Evolutionary conservation across 1,140 invertebrate species (phyloP), one percentile per base, ranked within the genome.

Genomic region (Idris sp.): DNA sequence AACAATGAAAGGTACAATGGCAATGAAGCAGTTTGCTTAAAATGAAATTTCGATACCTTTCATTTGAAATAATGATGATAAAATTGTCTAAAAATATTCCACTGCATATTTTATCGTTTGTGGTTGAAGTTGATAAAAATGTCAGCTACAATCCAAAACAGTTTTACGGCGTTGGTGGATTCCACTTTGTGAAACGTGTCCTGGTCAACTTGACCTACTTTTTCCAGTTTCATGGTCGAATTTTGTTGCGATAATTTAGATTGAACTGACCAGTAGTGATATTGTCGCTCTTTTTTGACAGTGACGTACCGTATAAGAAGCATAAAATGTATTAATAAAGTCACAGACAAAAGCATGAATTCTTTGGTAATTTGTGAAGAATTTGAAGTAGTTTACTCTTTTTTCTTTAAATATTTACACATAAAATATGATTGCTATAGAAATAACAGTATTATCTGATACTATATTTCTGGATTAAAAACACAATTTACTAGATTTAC

Each of bases 171-270:
- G 41, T 33, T 9, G 25, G 56, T 48, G 59, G 46, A 35, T 54
- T 58, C 59, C 38, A 61, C 40, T 67, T 67, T 49, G 41, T 74
- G 43, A 74, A 74, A 74, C 72, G 62, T 67, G 71, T 58, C 71
- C 71, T 61, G 71, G 62, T 74, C 71, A 74, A 74, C 71, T 74
- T 74, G 71, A 74, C 71, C 71, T 46, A 74, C 72, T 74, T 74
- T 74, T 74, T 59, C 48, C 51, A 59, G 69, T 74, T 74, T 74
- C 71, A 67, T 62, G 71, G 71, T 65, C 71, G 61, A 74, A 74
- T 74, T 73, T 53, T 73, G 51, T 73, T 65, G 18, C 69, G 46
- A 73, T 73, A 49, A 59, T 64, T 73, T 65, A 65, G 38, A 73
- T 59, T 58, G 28, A 62, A 56, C 44, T 31, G 40, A 56, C 28